phyloP scores from a whole-genome alignment of 2,113 vertebrate genomes.

The Terrapene triunguis region DNA sequence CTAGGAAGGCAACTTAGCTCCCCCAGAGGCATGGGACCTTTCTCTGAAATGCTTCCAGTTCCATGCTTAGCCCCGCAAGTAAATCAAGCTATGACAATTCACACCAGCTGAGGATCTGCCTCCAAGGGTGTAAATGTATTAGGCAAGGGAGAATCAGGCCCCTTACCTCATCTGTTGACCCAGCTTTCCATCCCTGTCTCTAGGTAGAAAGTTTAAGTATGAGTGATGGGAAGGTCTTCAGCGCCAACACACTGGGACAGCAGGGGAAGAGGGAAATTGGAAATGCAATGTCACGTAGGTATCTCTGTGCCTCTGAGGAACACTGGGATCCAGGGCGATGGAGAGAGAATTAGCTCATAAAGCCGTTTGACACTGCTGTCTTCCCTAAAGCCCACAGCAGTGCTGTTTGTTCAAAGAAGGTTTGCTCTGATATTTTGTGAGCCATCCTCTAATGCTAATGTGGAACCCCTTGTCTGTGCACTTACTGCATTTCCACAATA shows the following conservation, averaged over 20 bases:
- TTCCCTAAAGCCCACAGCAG: not conserved
- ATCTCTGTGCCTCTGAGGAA: not conserved
- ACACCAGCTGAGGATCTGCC: not conserved
- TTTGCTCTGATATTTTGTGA: not conserved
- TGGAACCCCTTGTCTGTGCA: not conserved
- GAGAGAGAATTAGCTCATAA: rapidly evolving
- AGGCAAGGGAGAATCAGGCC: not conserved
- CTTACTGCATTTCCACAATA: not conserved
- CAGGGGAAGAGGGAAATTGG: rapidly evolving
- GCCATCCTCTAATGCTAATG: rapidly evolving
- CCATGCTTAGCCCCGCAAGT: not conserved
- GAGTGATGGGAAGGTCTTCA: rapidly evolving
- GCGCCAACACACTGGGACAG: rapidly evolving
- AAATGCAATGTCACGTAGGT: rapidly evolving
- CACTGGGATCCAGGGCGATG: not conserved
- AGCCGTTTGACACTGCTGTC: rapidly evolving
- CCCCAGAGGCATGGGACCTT: not conserved
- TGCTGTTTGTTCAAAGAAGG: not conserved
- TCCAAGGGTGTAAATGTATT: not conserved
- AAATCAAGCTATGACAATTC: not conserved
- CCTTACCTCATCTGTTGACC: rapidly evolving
- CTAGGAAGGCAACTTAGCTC: not conserved
- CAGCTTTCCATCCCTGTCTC: rapidly evolving
- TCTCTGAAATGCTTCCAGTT: not conserved
- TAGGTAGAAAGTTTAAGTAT: not conserved